Evolutionary conservation across 2,797 vertebrate genomes (phyloP).

Genomic region (Melanotaenia nigrans): DNA sequence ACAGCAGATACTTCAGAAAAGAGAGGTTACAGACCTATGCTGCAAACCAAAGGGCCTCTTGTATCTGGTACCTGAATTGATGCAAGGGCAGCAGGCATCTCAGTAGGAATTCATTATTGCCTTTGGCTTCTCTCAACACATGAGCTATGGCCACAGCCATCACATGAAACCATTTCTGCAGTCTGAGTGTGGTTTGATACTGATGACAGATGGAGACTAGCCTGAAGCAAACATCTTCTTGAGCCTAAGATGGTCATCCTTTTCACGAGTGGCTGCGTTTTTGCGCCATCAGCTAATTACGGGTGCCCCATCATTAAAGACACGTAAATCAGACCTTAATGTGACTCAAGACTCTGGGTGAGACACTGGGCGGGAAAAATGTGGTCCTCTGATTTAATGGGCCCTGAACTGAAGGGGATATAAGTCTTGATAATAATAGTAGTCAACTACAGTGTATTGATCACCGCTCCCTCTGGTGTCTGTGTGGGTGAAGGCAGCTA

Average conservation of each 20-base stretch:
- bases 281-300: conserved; percentile 79
- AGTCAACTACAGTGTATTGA: conserved; percentile 79
- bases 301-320: conserved; percentile 76
- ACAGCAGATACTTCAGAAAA: conserved; percentile 48
- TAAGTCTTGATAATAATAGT: conserved; percentile 82
- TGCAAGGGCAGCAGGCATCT: conserved; percentile 39
- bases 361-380: conserved; percentile 70
- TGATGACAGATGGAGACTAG: conserved; percentile 62
- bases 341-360: conserved; percentile 70
- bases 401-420: conserved; percentile 72
- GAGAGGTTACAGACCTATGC: conserved; percentile 34
- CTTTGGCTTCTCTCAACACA: conserved; percentile 57
- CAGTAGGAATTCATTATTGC: conserved; percentile 64
- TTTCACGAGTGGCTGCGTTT: conserved; percentile 54
- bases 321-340: conserved; percentile 78
- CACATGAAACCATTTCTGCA: conserved; percentile 57
- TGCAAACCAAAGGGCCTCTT: conserved; percentile 30
- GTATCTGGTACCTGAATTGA: conserved; percentile 37
- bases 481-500: conserved; percentile 72
- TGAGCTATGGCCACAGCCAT: conserved; percentile 62
- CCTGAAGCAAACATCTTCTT: conserved; percentile 61
- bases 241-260: conserved; percentile 51
- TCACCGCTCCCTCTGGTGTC: conserved; percentile 75
- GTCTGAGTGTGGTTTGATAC: conserved; percentile 59
- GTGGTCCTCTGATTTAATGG: conserved; percentile 79